These are phyloP conservation scores for Thyatira batis DNA, from an alignment of 2,888 invertebrate genomes.

Conservation along the genomic window DNA sequence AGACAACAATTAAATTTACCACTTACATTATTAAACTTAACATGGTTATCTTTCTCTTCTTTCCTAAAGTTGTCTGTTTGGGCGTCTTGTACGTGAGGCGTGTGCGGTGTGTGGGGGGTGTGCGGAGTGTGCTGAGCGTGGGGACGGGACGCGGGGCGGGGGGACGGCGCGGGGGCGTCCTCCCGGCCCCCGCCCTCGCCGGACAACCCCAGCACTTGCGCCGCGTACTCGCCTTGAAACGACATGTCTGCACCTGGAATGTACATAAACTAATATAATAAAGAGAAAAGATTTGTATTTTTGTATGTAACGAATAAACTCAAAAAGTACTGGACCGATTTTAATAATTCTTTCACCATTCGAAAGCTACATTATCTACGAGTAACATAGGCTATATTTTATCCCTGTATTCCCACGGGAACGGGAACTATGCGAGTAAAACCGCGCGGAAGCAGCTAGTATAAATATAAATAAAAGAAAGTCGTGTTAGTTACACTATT, in stretches of 20 bases:
- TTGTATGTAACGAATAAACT: too few species aligned
- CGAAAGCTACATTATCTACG: too few species aligned
- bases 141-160: slow-evolving; percentile 46
- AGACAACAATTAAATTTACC: not conserved
- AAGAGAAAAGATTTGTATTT: too few species aligned
- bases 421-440: too few species aligned
- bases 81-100: not conserved
- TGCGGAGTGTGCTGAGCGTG: slow-evolving; percentile 32
- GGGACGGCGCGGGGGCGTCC: slow-evolving; percentile 34
- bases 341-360: too few species aligned
- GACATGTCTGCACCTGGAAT: slow-evolving; percentile 91
- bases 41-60: slow-evolving; percentile 55
- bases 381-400: too few species aligned
- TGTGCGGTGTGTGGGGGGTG: slow-evolving; percentile 28
- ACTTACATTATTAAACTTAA: slow-evolving; percentile 51
- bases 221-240: slow-evolving; percentile 95
- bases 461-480: too few species aligned
- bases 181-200: slow-evolving; percentile 75
- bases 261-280: too few species aligned
- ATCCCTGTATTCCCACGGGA: too few species aligned
- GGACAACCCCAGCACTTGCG: slow-evolving; percentile 91
- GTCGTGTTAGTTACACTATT: too few species aligned
- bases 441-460: too few species aligned
- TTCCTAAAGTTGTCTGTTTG: slow-evolving; percentile 29
- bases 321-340: too few species aligned